phyloP scores from a whole-genome alignment of 2,797 vertebrate species.

The Gouania willdenowi region DNA sequence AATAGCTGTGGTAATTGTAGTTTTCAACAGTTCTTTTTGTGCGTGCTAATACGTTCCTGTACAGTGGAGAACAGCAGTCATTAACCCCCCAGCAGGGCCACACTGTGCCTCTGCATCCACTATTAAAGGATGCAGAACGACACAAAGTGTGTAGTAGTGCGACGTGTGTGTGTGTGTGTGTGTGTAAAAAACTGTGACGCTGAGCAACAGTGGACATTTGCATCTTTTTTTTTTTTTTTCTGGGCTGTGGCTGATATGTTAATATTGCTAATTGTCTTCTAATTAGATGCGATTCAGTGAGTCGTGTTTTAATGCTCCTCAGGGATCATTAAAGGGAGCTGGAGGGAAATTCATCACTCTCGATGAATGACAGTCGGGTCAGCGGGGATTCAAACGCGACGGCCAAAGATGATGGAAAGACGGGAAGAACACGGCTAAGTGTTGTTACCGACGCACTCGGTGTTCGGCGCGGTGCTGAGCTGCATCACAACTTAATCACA shows the following conservation, averaged over 20 bases:
- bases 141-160: conserved; percentile 52
- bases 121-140: conserved; percentile 36
- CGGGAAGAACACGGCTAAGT: conserved; percentile 17
- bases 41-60: conserved; percentile 12
- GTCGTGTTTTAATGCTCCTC: conserved; percentile 63
- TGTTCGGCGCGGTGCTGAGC: conserved; percentile 51
- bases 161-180: conserved; percentile 30
- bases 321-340: conserved; percentile 61
- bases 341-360: conserved; percentile 45
- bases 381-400: conserved; percentile 50
- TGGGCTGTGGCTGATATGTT: conserved; percentile 53
- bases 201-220: conserved; percentile 41
- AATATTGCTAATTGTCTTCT: conserved; percentile 75
- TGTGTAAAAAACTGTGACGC: conserved; percentile 49
- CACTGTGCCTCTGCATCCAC: conserved; percentile 37
- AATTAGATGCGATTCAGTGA: conserved; percentile 71
- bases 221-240: conserved; percentile 37
- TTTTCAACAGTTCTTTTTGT: conserved; percentile 11
- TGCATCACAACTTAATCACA: conserved; percentile 65
- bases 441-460: conserved; percentile 57
- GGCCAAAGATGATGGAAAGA: conserved; percentile 28
- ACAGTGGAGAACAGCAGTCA: conserved; percentile 43
- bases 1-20: conserved; percentile 29
- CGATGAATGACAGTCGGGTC: conserved; percentile 55
- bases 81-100: conserved; percentile 52